These are phyloP conservation scores for Napeogenes inachia DNA, from an alignment of 2,888 invertebrate species.

Conservation along the genomic window DNA sequence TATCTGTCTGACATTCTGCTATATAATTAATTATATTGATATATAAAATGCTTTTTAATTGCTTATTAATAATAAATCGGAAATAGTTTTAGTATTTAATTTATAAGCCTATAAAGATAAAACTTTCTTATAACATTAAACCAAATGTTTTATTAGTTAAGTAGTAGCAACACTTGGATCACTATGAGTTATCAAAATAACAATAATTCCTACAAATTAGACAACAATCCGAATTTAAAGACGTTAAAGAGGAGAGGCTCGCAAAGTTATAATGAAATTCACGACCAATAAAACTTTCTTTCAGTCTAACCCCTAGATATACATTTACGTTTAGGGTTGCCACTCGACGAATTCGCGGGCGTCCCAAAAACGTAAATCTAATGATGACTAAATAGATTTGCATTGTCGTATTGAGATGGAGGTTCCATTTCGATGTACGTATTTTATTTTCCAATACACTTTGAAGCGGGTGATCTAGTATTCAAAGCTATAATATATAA, in stretches of 20 bases:
- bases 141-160: neutral
- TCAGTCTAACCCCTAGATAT: conserved; percentile 72
- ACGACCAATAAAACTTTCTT: conserved; percentile 76
- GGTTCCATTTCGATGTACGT: conserved; percentile 5
- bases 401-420: conserved; percentile 25
- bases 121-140: no score
- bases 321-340: conserved; percentile 61
- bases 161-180: neutral
- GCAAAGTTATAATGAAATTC: conserved; percentile 77
- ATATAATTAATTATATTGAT: no score
- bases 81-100: no score
- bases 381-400: conserved; percentile 29
- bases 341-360: conserved; percentile 20
- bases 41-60: no score
- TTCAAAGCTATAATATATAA: neutral
- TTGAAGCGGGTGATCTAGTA: neutral
- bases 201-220: conserved; percentile 70
- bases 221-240: conserved; percentile 72
- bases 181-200: conserved; percentile 27
- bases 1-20: no score
- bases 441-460: neutral
- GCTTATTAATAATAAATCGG: no score
- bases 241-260: conserved; percentile 57
- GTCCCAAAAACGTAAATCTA: conserved; percentile 32
- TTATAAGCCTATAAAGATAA: no score